These are phyloP conservation scores for Penaeus monodon DNA, from an alignment of 2,888 invertebrate species.

Conservation along the genomic window DNA sequence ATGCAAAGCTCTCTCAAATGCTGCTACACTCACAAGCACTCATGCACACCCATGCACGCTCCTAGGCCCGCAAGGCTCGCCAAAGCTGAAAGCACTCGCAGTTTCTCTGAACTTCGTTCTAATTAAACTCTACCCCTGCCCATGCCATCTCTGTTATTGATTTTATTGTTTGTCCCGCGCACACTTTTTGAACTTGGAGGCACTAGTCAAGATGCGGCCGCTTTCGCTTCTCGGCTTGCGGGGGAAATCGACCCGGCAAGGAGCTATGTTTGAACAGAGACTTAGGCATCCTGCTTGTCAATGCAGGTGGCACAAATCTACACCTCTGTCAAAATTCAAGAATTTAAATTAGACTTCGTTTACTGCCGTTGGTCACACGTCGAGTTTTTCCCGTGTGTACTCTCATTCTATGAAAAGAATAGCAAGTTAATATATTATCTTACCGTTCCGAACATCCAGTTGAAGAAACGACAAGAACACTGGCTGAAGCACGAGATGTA, in stretches of 20 bases:
- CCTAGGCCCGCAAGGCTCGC: constrained; percentile 37
- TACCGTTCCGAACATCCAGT: constrained; percentile 52
- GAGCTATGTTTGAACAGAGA: neutral
- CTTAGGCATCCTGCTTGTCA: constrained; percentile 18
- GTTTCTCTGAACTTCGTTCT: constrained; percentile 37
- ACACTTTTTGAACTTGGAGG: neutral
- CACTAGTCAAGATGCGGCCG: neutral
- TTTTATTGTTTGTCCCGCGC: constrained; percentile 20
- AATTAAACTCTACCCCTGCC: neutral
- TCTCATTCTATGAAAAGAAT: neutral
- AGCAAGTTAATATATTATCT: neutral
- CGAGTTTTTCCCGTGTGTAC: too few relatives aligned
- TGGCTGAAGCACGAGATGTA: constrained; percentile 22
- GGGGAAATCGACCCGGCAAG: neutral
- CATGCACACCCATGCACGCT: neutral
- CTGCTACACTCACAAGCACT: too few relatives aligned
- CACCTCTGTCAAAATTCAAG: constrained; percentile 35
- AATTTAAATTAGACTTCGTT: constrained; percentile 5
- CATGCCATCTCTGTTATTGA: constrained; percentile 16
- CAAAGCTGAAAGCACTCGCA: constrained; percentile 33
- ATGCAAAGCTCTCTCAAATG: neutral
- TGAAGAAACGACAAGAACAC: constrained; percentile 35
- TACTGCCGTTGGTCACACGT: neutral
- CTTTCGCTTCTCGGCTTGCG: neutral
- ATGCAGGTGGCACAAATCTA: constrained; percentile 44